Evolutionary conservation across 2,888 invertebrate genomes (phyloP).

Genomic region (Caenorhabditis japonica): DNA sequence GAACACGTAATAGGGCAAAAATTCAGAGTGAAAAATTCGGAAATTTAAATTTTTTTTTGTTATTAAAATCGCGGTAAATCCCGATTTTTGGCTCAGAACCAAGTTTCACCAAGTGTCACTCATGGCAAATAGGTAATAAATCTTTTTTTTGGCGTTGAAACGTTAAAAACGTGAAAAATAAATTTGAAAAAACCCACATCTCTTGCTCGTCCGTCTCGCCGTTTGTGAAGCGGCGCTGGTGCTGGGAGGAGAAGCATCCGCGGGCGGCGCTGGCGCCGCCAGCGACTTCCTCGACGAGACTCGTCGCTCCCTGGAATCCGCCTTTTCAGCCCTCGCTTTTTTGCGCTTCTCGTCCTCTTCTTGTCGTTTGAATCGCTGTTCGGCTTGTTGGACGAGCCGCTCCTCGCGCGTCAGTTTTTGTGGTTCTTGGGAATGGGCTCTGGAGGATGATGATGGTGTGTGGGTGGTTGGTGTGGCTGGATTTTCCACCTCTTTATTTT

Average conservation of each 20-base stretch:
- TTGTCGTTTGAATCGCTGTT: slow-evolving; percentile 3
- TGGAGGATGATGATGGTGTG: background rate
- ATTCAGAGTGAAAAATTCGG: too few relatives aligned
- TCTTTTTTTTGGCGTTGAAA: too few relatives aligned
- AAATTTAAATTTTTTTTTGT: too few relatives aligned
- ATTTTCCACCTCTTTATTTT: too few relatives aligned
- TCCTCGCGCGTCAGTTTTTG: slow-evolving; percentile 15
- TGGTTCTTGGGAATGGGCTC: background rate
- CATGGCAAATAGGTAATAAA: too few relatives aligned
- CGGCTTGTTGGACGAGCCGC: slow-evolving; percentile 15
- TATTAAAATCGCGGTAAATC: too few relatives aligned
- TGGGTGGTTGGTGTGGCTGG: too few relatives aligned
- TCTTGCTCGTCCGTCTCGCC: background rate
- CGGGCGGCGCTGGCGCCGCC: background rate
- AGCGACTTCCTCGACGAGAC: too few relatives aligned
- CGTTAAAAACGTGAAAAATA: background rate
- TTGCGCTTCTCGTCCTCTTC: slow-evolving; percentile 8
- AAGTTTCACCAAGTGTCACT: too few relatives aligned
- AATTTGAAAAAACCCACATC: slow-evolving; percentile 2
- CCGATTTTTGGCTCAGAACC: too few relatives aligned
- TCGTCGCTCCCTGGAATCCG: background rate
- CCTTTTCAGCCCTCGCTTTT: background rate
- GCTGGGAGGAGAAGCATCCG: background rate
- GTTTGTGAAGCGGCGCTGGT: background rate
- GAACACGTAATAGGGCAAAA: too few relatives aligned